Base-by-base conservation (phyloP, 2,113 vertebrate genomes). In the Tupaia tana region DNA sequence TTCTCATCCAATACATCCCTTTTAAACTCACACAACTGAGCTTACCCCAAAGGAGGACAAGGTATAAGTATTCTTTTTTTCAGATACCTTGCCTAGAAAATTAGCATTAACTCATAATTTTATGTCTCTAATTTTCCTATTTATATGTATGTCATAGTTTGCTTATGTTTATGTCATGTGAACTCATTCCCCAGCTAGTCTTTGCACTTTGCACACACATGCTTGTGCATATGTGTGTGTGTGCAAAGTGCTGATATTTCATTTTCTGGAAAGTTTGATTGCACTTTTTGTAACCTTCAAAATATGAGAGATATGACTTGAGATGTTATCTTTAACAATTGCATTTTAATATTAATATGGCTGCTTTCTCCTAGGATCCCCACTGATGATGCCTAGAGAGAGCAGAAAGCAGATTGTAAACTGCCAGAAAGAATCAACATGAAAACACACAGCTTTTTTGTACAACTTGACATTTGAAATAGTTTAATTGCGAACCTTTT, bases 401-500 rank as follows among this genome's bases (percentile, higher is more conserved):
- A 85, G 56, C 24, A 75, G 71, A 81, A 73, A 94, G 78, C 27
- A 81, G 77, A 88, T 67, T 87, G 71, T 77, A 74, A 81, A 27
- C 67, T 93, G 16, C 67, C 63, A 43, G 67, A 52, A 87, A 95
- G 73, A 88, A 71, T 71, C 71, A 90, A 29, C 59, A 15, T n/a
- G 43, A 58, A 92, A 90, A 93, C 67, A 29, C 54, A 34, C 1
- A 84, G 81, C 16, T 93, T 97, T 86, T 70, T 77, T 73, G 84
- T 94, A 94, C 90, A 70, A 77, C 56, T 58, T 97, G 92, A 96
- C 93, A 95, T 25, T 83, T 83, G 86, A 87, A 92, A 31, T 77
- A 61, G 43, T 34, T 56, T 87, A 61, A 87, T 77, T 81, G 6
- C 84, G 90, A 90, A 24, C 82, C 81, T 79, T 89, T 95, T 66